phyloP scores from a whole-genome alignment of 2,888 invertebrate genomes.

The Ptilodon capucinus region DNA sequence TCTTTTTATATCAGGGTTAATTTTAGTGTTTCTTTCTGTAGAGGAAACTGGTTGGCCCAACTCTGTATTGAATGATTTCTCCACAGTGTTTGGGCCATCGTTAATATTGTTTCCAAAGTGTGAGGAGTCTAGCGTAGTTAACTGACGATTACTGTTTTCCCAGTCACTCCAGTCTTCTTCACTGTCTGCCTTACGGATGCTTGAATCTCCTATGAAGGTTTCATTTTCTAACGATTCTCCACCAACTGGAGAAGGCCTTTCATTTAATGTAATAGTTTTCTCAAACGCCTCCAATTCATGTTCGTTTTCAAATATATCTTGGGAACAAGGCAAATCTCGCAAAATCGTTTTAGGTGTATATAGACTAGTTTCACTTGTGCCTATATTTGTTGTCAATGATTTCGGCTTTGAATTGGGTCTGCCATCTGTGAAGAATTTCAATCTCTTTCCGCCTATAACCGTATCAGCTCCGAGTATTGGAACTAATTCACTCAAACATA shows the following conservation, averaged over 20 bases:
- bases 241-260: slow-evolving; percentile 91
- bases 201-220: slow-evolving; percentile 53
- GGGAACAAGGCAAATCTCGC: slow-evolving; percentile 62
- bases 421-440: slow-evolving; percentile 92
- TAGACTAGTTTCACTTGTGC: slow-evolving; percentile 27
- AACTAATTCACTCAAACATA: slow-evolving; percentile 91
- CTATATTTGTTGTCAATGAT: slow-evolving; percentile 19
- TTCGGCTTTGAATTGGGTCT: slow-evolving; percentile 84
- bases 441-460: slow-evolving; percentile 92
- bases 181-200: slow-evolving; percentile 75
- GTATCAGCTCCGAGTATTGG: slow-evolving; percentile 92
- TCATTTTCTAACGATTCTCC: slow-evolving; percentile 86
- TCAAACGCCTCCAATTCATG: slow-evolving; percentile 53
- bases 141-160: slow-evolving; percentile 81
- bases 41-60: slow-evolving; percentile 1
- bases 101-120: slow-evolving; percentile 17
- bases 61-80: slow-evolving; percentile 13
- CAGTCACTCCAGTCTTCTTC: slow-evolving; percentile 93
- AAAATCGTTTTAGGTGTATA: slow-evolving; percentile 51
- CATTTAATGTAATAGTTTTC: slow-evolving; percentile 81
- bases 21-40: slow-evolving; percentile 17
- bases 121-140: slow-evolving; percentile 31
- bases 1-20: slow-evolving; percentile 36
- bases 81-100: slow-evolving; percentile 14
- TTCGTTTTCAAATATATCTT: slow-evolving; percentile 48